Base-by-base conservation (phyloP, 1,140 invertebrate genomes). In the Chymomyza costata region DNA sequence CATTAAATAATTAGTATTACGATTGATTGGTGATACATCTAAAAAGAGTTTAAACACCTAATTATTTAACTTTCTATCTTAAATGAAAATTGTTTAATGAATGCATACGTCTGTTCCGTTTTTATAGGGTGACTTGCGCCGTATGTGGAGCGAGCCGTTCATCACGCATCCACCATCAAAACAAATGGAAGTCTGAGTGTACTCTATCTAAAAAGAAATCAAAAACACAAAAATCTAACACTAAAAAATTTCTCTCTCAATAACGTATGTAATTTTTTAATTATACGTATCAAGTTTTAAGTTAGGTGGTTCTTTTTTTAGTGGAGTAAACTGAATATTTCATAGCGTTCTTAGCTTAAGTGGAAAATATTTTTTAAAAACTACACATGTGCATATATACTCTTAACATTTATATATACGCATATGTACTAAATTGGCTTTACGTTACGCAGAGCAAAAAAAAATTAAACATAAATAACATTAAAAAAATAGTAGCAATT, bases 71-170 rank as follows among this genome's bases (percentile, higher is more conserved):
- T n/a, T n/a, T n/a, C n/a, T n/a, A n/a, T n/a, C n/a, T n/a, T n/a
- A n/a, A n/a, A n/a, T n/a, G n/a, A n/a, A n/a, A n/a, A n/a, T n/a
- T n/a, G n/a, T n/a, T n/a, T n/a, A n/a, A n/a, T n/a, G n/a, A n/a
- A n/a, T n/a, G n/a, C n/a, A n/a, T n/a, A n/a, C n/a, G n/a, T n/a
- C n/a, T n/a, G n/a, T n/a, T n/a, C n/a, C n/a, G n/a, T 10, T 25
- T 39, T 58, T 55, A 7, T 84, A 97, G 95, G 96, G 96, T 66
- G 97, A 98, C 88, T 88, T 98, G 52, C 89, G 96, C 84, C 90
- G 96, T 69, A 98, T 98, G 96, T 98, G 97, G 97, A 96, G 94
- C 82, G 96, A 98, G 88, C 96, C 97, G 25, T 98, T 98, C 86
- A 95, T 95, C 86, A 89, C 92, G 66, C 91, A 93, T 71, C 89